Evolutionary conservation across 1,140 invertebrate genomes (phyloP).

Genomic region (Atta cephalotes): DNA sequence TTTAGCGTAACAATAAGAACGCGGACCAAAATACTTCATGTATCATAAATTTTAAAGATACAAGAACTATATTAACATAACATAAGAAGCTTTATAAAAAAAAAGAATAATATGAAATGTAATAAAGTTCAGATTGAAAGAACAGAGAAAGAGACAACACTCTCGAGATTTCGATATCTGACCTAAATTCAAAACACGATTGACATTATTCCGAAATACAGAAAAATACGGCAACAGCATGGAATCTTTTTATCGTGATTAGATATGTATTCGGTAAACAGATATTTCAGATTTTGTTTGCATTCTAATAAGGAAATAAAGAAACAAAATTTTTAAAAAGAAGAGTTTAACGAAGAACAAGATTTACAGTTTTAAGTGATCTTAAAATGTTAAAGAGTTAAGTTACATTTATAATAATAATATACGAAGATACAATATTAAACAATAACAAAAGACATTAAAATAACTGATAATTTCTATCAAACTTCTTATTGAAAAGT

Average conservation of each 20-base stretch:
- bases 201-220: constrained; percentile 9
- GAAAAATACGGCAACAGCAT: not conserved
- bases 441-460: not conserved
- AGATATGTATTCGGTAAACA: not conserved
- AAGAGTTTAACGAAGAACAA: not conserved
- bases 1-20: not conserved
- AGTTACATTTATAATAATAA: not conserved
- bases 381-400: not conserved
- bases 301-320: not conserved
- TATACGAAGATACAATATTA: no score
- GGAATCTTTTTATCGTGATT: constrained; percentile 8
- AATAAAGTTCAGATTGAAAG: not conserved
- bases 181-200: constrained; percentile 26
- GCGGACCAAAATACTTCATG: not conserved
- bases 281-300: not conserved
- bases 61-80: not conserved
- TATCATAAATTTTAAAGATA: not conserved
- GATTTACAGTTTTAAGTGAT: not conserved
- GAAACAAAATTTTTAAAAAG: not conserved
- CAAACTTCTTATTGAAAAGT: not conserved
- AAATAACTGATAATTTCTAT: not conserved
- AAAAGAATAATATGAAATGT: not conserved
- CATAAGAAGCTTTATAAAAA: not conserved
- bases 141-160: not conserved
- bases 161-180: not conserved